phyloP scores from a whole-genome alignment of 1,140 invertebrate species.

The Trichonephila inaurata region DNA sequence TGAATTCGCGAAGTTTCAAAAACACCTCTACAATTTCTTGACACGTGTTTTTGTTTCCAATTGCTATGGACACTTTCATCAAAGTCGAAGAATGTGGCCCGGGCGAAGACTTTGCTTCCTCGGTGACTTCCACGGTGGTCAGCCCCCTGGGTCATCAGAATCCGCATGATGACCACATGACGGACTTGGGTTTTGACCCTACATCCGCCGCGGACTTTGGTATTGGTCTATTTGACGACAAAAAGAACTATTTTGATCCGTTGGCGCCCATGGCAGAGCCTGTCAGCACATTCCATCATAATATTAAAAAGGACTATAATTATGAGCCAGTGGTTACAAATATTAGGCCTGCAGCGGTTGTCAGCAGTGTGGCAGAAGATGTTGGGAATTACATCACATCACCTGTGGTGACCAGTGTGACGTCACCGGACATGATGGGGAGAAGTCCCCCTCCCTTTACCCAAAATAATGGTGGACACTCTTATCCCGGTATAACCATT shows the following conservation, averaged over 20 bases:
- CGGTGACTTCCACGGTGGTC: slow-evolving; percentile 73
- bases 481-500: slow-evolving; percentile 66
- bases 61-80: slow-evolving; percentile 74
- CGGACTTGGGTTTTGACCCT: slow-evolving; percentile 62
- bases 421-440: slow-evolving; percentile 67
- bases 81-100: slow-evolving; percentile 73
- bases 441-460: slow-evolving; percentile 54
- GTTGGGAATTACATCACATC: slow-evolving; percentile 62
- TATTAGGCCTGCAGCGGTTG: slow-evolving; percentile 56
- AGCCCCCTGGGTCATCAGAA: slow-evolving; percentile 62
- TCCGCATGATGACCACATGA: slow-evolving; percentile 49
- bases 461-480: slow-evolving; percentile 39
- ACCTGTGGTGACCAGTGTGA: slow-evolving; percentile 63
- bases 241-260: slow-evolving; percentile 72
- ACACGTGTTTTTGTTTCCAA: not conserved
- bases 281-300: slow-evolving; percentile 63
- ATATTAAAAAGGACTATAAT: slow-evolving; percentile 72
- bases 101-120: slow-evolving; percentile 67
- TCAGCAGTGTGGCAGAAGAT: slow-evolving; percentile 51
- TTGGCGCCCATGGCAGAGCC: slow-evolving; percentile 71
- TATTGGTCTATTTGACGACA: slow-evolving; percentile 64
- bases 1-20: slow-evolving; percentile 32
- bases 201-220: slow-evolving; percentile 60
- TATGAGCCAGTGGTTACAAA: slow-evolving; percentile 62
- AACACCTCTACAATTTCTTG: slow-evolving; percentile 45